Evolutionary conservation across 2,888 invertebrate species (phyloP).

Genomic region (Leistus spinibarbis): DNA sequence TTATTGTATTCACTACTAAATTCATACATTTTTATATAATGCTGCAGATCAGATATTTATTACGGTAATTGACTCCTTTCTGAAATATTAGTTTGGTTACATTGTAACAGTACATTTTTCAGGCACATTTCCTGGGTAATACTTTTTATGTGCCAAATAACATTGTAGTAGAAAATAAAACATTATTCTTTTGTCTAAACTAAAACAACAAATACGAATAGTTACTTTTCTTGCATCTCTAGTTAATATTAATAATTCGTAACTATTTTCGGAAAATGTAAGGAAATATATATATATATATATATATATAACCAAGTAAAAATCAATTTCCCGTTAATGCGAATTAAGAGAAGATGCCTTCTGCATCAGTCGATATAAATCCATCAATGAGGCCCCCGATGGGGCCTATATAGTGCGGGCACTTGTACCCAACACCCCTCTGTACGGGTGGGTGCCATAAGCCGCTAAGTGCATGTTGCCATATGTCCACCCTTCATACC

Average conservation of each 20-base stretch:
- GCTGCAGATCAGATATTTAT: too few species aligned
- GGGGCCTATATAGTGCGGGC: not conserved
- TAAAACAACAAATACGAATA: too few species aligned
- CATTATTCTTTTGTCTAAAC: too few species aligned
- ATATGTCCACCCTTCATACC: constrained; percentile 9
- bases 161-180: too few species aligned
- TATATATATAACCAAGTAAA: constrained; percentile 24
- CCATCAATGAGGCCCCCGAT: constrained; percentile 16
- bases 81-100: too few species aligned
- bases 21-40: too few species aligned
- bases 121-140: too few species aligned
- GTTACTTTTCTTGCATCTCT: too few species aligned
- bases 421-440: constrained; percentile 20
- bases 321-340: constrained; percentile 30
- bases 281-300: not conserved
- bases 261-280: not conserved
- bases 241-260: constrained; percentile 13
- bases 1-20: not conserved
- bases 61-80: too few species aligned
- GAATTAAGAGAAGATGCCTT: constrained; percentile 28
- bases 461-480: constrained; percentile 29
- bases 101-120: too few species aligned
- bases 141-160: too few species aligned
- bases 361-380: constrained; percentile 21
- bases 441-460: constrained; percentile 24